phyloP scores from a whole-genome alignment of 2,797 vertebrate genomes.

The Artibeus jamaicensis region DNA sequence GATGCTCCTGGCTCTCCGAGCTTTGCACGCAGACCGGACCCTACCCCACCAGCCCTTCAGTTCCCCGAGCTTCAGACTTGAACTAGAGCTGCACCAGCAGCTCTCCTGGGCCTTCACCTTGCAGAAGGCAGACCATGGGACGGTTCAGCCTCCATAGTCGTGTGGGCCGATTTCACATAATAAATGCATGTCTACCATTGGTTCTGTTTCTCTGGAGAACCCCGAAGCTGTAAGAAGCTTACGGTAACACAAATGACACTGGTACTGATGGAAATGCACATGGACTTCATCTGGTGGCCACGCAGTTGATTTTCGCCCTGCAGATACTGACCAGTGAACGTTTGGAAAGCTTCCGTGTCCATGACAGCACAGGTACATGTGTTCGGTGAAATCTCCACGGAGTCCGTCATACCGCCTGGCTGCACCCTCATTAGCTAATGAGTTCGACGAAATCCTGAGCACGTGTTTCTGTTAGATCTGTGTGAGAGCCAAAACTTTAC shows the following conservation, averaged over 20 bases:
- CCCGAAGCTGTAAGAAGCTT: background rate
- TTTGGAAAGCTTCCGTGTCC: background rate
- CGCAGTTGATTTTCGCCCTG: background rate
- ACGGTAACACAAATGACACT: background rate
- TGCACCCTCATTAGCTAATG: background rate
- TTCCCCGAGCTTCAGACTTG: background rate
- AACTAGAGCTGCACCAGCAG: fast-evolving
- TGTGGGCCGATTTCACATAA: background rate
- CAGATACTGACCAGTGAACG: background rate
- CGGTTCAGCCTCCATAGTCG: background rate
- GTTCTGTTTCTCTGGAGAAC: background rate
- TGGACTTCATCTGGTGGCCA: background rate
- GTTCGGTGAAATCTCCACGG: background rate
- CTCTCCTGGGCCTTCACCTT: background rate
- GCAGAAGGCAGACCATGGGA: background rate
- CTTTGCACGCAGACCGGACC: background rate
- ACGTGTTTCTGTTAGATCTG: background rate
- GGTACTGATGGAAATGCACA: background rate
- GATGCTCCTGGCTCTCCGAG: background rate
- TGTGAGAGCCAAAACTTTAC: background rate
- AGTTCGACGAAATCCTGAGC: background rate
- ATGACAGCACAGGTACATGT: fast-evolving
- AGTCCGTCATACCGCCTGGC: background rate
- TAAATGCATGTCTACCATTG: too few relatives aligned
- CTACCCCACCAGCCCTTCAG: background rate